These are phyloP conservation scores for Hemithea aestivaria DNA, from an alignment of 2,888 invertebrate genomes.

Conservation along the genomic window DNA sequence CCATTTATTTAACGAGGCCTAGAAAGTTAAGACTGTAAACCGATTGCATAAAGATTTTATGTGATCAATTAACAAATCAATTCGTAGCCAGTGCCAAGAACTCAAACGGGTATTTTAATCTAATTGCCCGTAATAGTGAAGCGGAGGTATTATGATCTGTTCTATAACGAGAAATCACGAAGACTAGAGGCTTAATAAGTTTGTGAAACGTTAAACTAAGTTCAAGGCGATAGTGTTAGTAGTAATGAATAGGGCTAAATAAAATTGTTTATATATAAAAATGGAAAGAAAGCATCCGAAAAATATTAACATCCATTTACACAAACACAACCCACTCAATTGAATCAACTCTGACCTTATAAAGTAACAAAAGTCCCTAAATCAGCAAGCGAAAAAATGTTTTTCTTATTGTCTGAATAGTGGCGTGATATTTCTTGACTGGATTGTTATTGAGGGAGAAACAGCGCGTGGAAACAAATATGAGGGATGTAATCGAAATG, in stretches of 20 bases:
- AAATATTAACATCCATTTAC: too few relatives aligned
- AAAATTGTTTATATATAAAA: too few relatives aligned
- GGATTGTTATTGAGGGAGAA: constrained; percentile 49
- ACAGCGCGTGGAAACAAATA: constrained; percentile 64
- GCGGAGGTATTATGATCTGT: constrained; percentile 4
- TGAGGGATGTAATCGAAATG: constrained; percentile 69
- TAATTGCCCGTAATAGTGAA: constrained; percentile 8
- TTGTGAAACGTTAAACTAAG: too few relatives aligned
- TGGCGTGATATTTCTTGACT: constrained; percentile 23
- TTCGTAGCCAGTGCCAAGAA: constrained; percentile 6
- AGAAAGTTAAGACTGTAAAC: constrained; percentile 5
- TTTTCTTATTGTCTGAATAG: constrained; percentile 15
- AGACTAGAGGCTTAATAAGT: too few relatives aligned
- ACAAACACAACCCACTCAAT: too few relatives aligned
- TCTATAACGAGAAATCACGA: constrained; percentile 13
- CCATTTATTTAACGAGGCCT: constrained; percentile 6
- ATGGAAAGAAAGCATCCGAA: too few relatives aligned
- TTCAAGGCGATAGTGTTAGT: too few relatives aligned
- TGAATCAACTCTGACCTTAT: too few relatives aligned
- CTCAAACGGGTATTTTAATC: constrained; percentile 11
- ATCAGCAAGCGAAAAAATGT: constrained; percentile 17
- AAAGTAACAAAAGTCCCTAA: background rate
- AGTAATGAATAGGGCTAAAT: too few relatives aligned
- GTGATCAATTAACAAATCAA: constrained; percentile 14
- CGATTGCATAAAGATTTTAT: constrained; percentile 7